A percentile compares a stretch with the other conserved stretches of the same genome.
phyloP scores from a whole-genome alignment of 2,797 vertebrate genomes.

The Epinephelus awoara region DNA sequence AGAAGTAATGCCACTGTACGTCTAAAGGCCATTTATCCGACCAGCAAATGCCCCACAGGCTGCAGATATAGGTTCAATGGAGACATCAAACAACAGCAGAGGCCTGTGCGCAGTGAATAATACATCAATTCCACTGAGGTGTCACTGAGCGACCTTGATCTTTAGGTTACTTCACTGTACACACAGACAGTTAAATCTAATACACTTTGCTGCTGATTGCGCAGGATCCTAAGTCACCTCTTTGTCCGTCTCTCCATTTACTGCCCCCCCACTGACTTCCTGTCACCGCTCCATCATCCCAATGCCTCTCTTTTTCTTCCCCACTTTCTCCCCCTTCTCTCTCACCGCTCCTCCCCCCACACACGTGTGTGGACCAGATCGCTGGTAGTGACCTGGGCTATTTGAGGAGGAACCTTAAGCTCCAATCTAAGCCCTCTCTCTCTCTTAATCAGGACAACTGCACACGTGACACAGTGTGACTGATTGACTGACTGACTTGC shows the following conservation, averaged over 20 bases:
- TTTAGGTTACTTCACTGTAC: conserved; percentile 39
- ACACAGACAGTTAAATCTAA: conserved; percentile 31
- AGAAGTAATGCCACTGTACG: conserved; percentile 4
- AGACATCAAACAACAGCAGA: conserved; percentile 44
- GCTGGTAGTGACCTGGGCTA: conserved; percentile 54
- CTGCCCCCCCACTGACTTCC: conserved; percentile 8
- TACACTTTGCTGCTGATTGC: conserved; percentile 51
- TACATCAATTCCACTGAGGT: conserved; percentile 49
- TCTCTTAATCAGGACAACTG: conserved; percentile 53
- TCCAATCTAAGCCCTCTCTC: conserved; percentile 49
- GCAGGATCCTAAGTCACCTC: conserved; percentile 54
- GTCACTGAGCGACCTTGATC: conserved; percentile 62
- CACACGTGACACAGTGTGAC: conserved; percentile 45
- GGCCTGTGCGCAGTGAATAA: conserved; percentile 40
- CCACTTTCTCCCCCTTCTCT: conserved; percentile 3
- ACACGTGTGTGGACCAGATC: conserved; percentile 57
- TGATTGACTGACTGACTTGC: conserved; percentile 40
- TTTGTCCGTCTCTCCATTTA: conserved; percentile 23
- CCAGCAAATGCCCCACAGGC: conserved; percentile 3
- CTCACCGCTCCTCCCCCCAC: background rate
- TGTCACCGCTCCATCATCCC: conserved; percentile 37
- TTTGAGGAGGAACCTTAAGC: conserved; percentile 68
- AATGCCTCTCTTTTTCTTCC: conserved; percentile 2
- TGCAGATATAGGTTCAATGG: conserved; percentile 31
- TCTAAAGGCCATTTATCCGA: conserved; percentile 16